Percentiles rank a stretch among this genome's conserved stretches.
Evolutionary conservation across 2,888 invertebrate species (phyloP).

Genomic region (Lochmaea crataegi): DNA sequence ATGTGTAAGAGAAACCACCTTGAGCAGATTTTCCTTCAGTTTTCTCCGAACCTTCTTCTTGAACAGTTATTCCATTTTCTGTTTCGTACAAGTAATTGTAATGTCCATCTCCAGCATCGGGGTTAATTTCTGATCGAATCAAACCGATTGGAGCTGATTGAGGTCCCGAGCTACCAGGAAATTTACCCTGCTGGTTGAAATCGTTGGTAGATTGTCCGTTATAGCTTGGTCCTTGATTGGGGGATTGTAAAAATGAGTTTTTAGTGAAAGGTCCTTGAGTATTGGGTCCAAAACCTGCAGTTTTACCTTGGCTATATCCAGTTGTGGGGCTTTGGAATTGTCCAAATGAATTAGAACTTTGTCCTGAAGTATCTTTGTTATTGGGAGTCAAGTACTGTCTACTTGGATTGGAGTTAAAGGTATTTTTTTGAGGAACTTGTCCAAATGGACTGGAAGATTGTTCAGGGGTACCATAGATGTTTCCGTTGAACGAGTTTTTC

Average conservation of each 20-base stretch:
- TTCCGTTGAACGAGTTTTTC: not conserved
- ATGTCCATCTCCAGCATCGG: constrained; percentile 48
- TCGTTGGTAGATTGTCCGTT: not conserved
- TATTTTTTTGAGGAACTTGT: constrained; percentile 7
- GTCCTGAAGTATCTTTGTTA: constrained; percentile 16
- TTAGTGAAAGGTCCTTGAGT: not conserved
- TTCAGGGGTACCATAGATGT: not conserved
- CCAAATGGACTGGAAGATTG: constrained; percentile 3
- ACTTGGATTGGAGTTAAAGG: not conserved
- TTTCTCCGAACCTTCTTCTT: constrained; percentile 47
- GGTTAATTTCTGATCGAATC: constrained; percentile 45
- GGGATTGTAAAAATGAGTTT: no score
- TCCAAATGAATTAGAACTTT: constrained; percentile 20
- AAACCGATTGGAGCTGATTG: constrained; percentile 23
- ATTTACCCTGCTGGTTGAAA: constrained; percentile 1
- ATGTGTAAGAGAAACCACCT: constrained; percentile 52
- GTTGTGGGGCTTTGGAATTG: constrained; percentile 2
- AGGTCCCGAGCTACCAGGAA: not conserved
- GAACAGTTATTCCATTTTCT: constrained; percentile 49
- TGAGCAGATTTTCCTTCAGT: constrained; percentile 45
- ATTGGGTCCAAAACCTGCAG: not conserved
- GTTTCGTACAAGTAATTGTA: constrained; percentile 53
- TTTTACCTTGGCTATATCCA: not conserved
- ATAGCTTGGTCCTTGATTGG: not conserved
- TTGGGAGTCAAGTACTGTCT: constrained; percentile 24